Percentiles rank a stretch among this genome's conserved stretches.
phyloP scores from a whole-genome alignment of 2,888 invertebrate genomes.

The Heliconius charithonia region DNA sequence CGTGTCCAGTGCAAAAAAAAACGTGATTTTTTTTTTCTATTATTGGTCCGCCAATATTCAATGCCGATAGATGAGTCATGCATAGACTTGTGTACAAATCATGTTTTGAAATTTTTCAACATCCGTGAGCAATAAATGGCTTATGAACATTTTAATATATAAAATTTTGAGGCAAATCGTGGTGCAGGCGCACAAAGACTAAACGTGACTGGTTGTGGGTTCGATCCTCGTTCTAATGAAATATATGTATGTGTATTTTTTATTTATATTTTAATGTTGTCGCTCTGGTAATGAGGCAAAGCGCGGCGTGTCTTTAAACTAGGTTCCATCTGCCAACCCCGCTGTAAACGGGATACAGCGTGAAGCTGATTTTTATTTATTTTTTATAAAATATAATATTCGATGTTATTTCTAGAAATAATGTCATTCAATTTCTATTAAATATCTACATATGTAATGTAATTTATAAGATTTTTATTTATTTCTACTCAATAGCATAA shows the following conservation, averaged over 20 bases:
- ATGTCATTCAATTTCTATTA: not conserved
- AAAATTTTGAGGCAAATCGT: not conserved
- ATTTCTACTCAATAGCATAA: not conserved
- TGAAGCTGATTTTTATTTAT: too few relatives aligned
- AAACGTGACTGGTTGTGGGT: too few relatives aligned
- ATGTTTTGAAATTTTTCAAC: slow-evolving; percentile 44
- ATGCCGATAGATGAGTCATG: slow-evolving; percentile 47
- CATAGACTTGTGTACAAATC: slow-evolving; percentile 48
- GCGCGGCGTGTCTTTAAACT: too few relatives aligned
- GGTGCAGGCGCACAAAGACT: too few relatives aligned
- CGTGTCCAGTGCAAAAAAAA: slow-evolving; percentile 38
- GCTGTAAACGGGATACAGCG: too few relatives aligned
- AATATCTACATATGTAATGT: not conserved
- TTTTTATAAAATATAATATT: not conserved
- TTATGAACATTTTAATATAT: slow-evolving; percentile 21
- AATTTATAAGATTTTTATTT: not conserved
- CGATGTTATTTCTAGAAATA: not conserved
- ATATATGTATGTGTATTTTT: too few relatives aligned
- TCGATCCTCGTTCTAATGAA: too few relatives aligned
- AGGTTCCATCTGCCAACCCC: too few relatives aligned
- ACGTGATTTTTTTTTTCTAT: slow-evolving; percentile 42
- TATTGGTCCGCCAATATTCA: slow-evolving; percentile 42
- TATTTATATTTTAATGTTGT: too few relatives aligned
- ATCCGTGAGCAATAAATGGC: slow-evolving; percentile 43
- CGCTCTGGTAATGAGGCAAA: too few relatives aligned